A percentile compares a stretch with the other conserved stretches of the same genome.
Evolutionary conservation across 1,140 invertebrate species (phyloP).

Genomic region (Trachymyrmex cornetzi): DNA sequence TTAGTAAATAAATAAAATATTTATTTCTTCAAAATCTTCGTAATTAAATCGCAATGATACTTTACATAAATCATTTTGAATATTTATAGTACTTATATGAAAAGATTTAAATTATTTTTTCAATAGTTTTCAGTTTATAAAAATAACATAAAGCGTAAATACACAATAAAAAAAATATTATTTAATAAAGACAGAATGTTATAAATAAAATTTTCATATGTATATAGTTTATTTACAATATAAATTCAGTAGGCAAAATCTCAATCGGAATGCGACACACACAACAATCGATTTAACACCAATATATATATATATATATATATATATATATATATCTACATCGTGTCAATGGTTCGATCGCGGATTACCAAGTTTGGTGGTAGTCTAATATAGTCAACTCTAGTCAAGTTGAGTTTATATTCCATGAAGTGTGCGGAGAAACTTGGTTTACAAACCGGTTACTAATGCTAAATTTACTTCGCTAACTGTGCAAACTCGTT

Average conservation of each 20-base stretch:
- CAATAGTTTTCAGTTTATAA: too few relatives aligned
- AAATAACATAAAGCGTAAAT: too few relatives aligned
- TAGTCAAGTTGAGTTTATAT: constrained; percentile 49
- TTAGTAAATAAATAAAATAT: too few relatives aligned
- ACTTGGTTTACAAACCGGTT: constrained; percentile 55
- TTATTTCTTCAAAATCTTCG: too few relatives aligned
- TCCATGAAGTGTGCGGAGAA: constrained; percentile 28
- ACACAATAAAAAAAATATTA: too few relatives aligned
- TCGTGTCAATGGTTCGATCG: constrained; percentile 43
- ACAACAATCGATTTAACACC: constrained; percentile 36
- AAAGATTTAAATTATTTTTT: too few relatives aligned
- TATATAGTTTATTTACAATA: too few relatives aligned
- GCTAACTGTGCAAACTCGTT: constrained; percentile 35
- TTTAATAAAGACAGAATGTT: too few relatives aligned
- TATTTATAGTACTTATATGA: too few relatives aligned
- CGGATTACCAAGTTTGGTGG: constrained; percentile 51
- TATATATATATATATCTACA: constrained; percentile 28
- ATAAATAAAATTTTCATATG: too few relatives aligned
- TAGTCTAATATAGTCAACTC: constrained; percentile 44
- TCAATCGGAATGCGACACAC: background rate
- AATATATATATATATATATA: constrained; percentile 28
- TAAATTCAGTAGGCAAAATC: background rate
- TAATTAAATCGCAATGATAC: too few relatives aligned
- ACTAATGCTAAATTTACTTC: constrained; percentile 61
- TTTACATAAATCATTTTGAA: too few relatives aligned